phyloP scores from a whole-genome alignment of 2,797 vertebrate species.

The Sebastiscus albofasciatus region DNA sequence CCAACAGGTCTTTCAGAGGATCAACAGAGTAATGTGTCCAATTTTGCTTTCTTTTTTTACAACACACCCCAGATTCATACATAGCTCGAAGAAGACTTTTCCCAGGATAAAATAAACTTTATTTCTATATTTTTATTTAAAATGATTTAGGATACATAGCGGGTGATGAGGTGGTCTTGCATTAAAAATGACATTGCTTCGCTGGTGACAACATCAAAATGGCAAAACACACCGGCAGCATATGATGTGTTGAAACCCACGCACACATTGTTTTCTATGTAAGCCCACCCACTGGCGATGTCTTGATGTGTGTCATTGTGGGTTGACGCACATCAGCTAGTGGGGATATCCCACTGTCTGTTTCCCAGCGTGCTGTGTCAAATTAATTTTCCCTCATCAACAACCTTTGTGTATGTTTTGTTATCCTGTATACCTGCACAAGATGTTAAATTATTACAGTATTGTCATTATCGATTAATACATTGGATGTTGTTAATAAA shows the following conservation, averaged over 20 bases:
- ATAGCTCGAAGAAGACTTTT: neutral
- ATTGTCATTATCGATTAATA: neutral
- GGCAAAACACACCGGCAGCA: neutral
- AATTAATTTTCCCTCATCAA: neutral
- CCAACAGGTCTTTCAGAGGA: constrained; percentile 14
- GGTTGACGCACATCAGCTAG: neutral
- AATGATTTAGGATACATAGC: neutral
- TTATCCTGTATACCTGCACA: neutral
- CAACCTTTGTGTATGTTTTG: neutral
- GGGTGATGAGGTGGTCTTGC: neutral
- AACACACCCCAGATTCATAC: neutral
- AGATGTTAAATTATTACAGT: neutral
- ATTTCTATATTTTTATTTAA: neutral
- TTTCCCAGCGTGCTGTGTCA: neutral
- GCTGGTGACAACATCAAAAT: neutral
- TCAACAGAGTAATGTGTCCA: neutral
- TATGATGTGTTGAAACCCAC: neutral
- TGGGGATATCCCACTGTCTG: neutral
- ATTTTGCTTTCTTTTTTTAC: neutral
- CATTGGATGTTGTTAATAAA: neutral
- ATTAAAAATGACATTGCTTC: neutral
- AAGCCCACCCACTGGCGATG: neutral
- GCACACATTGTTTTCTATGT: neutral
- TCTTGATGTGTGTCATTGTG: neutral
- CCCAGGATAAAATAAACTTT: neutral